Base-by-base conservation (phyloP, 2,888 invertebrate species). In the Harmothoe impar region DNA sequence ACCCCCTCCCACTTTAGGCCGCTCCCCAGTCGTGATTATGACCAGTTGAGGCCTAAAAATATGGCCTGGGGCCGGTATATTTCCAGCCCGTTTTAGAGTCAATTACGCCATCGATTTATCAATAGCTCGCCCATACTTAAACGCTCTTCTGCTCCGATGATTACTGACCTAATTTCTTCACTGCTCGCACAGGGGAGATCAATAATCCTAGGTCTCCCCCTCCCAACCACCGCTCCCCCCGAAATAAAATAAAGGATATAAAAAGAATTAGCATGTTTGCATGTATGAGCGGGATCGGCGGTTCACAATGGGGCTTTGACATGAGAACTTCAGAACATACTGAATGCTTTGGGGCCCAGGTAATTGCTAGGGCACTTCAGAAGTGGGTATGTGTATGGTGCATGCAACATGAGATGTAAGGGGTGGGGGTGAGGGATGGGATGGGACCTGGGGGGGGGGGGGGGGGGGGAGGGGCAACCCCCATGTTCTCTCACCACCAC, bases 131-230 rank as follows among this genome's bases (percentile, higher is more conserved):
- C 54, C 54, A 51, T 51, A 54, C 56, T 86, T 31, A 86, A 86
- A 54, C 15, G 52, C 54, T 56, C 56, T 86, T 86, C 86, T 86
- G 54, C 86, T 20, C 23, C 15, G 54, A 20, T 33, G 54, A 52
- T 86, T 86, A 86, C 29, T 86, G 86, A 86, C 86, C 86, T 33
- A 86, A 86, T 86, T 84, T 86, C 54, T 54, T 86, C 86, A 86
- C 25, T 29, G 52, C 29, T 56, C 56, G 54, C 77, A 77, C 31
- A 77, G 29, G 29, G 43, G 29, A 77, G 31, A 77, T 77, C 77
- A 29, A 77, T 77, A 77, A 77, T 77, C 25, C 25, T 12, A n/a
- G 43, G 25, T 62, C 23, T 62, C 62, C 77, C 15, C 25, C 29
- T n/a, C n/a, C 25, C 77, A 77, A 29, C 25, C 31, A 15, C n/a